Evolutionary conservation across 2,888 invertebrate species (phyloP).

Genomic region (Lypha dubia): DNA sequence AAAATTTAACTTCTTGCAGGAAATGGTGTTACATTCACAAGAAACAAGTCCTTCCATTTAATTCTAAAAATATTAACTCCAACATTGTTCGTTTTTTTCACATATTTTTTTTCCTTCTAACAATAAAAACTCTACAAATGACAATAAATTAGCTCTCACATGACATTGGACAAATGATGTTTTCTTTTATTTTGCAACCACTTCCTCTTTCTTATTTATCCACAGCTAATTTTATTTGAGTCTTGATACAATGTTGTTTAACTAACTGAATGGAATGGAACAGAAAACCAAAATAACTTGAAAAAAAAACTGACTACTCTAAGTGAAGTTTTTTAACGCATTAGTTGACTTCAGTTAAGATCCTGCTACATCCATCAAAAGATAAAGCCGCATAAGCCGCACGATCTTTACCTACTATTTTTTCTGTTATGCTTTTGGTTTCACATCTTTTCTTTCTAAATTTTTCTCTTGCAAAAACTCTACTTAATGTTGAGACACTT

Average conservation of each 20-base stretch:
- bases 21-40: constrained; percentile 25
- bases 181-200: constrained; percentile 47
- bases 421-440: background rate
- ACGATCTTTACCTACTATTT: constrained; percentile 59
- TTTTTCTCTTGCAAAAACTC: constrained; percentile 38
- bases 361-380: constrained; percentile 72
- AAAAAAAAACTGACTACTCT: constrained; percentile 39
- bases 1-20: background rate
- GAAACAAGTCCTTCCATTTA: constrained; percentile 31
- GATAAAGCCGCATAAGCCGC: constrained; percentile 70
- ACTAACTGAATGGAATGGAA: constrained; percentile 42
- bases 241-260: constrained; percentile 57
- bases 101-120: constrained; percentile 3
- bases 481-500: constrained; percentile 43
- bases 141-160: constrained; percentile 71
- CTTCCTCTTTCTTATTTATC: constrained; percentile 21
- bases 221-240: constrained; percentile 34
- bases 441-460: constrained; percentile 16
- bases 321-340: constrained; percentile 70
- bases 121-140: constrained; percentile 60
- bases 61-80: constrained; percentile 32
- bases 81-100: constrained; percentile 47
- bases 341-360: constrained; percentile 70
- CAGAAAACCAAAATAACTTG: background rate
- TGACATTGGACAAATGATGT: constrained; percentile 72